Evolutionary conservation across 2,113 vertebrate species (phyloP), one percentile per base, ranked within the genome.

Genomic region (Bujurquina vittata): DNA sequence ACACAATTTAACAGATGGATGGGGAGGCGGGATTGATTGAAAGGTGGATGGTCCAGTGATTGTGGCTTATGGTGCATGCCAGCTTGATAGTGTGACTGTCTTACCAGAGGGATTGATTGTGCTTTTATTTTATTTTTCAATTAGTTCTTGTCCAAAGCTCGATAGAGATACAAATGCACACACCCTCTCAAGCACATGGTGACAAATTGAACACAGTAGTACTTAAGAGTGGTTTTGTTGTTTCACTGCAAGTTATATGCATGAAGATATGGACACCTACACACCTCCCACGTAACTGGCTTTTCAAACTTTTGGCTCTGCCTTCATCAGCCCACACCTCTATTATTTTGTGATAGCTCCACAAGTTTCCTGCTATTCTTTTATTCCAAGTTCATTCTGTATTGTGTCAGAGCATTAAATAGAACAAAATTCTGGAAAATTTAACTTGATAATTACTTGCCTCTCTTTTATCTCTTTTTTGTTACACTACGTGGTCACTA

Each of bases 1-100:
- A 43, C 58, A 43, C 59, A 84, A 73, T 18, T 23, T 17, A 83
- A 81, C 83, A 91, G 91, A 93, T 80, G 82, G 89, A 73, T 49
- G 40, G 15, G 40, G 14, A 10, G 26, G 6, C 17, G 63, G 63
- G 63, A 22, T 26, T 69, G 63, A 69, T 76, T 90, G 88, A 83
- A 88, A 86, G 69, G 80, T 88, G 81, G 83, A 69, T 31, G 89
- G 59, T 80, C 46, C 75, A 72, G 22, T 62, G 58, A 59, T 78
- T 56, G 55, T 63, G 81, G 56, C 33, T 84, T 85, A 57, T 33
- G 69, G 40, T 74, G 56, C 31, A 5, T 85, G 84, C 69, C 63
- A 80, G 75, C 59, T 74, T 69, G 77, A 75, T 79, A 69, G 23
- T 59, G 83, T 77, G 46, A 78, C 31, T 54, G 63, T 49, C 2